Evolutionary conservation across 2,113 vertebrate species (phyloP), one percentile per base, ranked within the genome.

Genomic region (Himantopus leucocephalus): DNA sequence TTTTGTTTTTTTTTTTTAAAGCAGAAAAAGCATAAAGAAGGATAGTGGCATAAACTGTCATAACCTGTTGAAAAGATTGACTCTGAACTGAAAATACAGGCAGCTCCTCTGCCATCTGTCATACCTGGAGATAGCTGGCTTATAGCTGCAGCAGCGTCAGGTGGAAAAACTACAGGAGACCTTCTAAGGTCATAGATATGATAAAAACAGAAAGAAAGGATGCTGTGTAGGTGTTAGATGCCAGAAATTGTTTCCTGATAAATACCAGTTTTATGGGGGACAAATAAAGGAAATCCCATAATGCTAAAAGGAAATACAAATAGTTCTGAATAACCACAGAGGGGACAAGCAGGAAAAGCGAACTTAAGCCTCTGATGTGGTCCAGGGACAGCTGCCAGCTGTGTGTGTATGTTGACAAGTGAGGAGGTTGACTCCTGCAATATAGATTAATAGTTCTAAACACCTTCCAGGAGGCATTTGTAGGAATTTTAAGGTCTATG

Each of bases 91-190:
- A 73, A 92, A 95, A 93, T 37, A 92, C 87, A 79, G 81, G 37
- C 66, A 92, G 87, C 93, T 96, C 63, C 23, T 78, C 62, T 77
- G 71, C 98, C 98, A 98, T 98, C 98, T 98, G 98, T 90, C 94
- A 48, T 88, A 95, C 92, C 95, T 95, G 93, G 92, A 94, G 94
- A 91, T 94, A 95, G 68, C 73, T 97, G 96, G 96, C 97, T 92
- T 14, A 32, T 3, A 62, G 14, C 67, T 74, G 35, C 39, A 66
- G 39, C 63, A 96, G 72, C 0, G 88, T 86, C 95, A 95, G 95
- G 94, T 75, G 82, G 90, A 88, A 86, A 96, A 96, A 5, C 97
- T 92, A 34, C 95, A 92, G 97, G 97, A 95, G 82, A 94, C 41
- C 39, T 96, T 96, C 94, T 96, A 95, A 97, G 94, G 96, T 95